Percentiles rank a stretch among this genome's conserved stretches.
Conservation (phyloP, 1,140 invertebrate genomes). For the Pachyrhynchus sulphureomaculatus region DNA sequence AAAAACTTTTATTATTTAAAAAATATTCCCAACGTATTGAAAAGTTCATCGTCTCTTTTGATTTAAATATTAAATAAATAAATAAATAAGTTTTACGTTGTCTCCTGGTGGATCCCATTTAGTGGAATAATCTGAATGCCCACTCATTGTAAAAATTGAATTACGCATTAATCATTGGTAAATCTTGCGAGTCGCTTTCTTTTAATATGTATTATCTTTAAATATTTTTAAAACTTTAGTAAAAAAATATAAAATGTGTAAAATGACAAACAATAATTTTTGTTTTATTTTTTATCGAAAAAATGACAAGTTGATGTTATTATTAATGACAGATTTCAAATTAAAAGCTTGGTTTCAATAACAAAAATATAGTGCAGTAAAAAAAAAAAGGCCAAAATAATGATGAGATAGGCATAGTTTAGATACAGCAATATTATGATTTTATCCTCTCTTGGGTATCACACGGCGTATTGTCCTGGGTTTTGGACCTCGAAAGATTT, state of each 20-base stretch:
- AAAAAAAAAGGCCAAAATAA: no score
- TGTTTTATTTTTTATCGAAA: constrained; percentile 20
- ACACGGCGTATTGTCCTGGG: no score
- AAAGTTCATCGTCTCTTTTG: not conserved
- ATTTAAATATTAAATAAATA: not conserved
- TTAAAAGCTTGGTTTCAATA: not conserved
- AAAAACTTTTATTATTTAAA: no score
- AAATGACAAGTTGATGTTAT: constrained; percentile 2
- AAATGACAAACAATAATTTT: constrained; percentile 24
- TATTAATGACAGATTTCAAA: constrained; percentile 2
- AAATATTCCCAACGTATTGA: no score
- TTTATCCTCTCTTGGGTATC: no score
- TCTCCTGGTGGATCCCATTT: constrained; percentile 35
- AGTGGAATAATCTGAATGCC: constrained; percentile 28
- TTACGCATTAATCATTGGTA: constrained; percentile 12
- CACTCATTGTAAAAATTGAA: constrained; percentile 32
- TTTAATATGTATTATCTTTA: not conserved
- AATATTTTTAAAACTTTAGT: constrained; percentile 1
- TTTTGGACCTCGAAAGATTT: no score
- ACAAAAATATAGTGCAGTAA: no score
- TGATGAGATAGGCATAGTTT: no score
- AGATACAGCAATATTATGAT: no score
- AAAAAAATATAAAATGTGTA: constrained; percentile 18
- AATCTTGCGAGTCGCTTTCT: not conserved
- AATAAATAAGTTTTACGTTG: constrained; percentile 21